Evolutionary conservation across 2,888 invertebrate genomes (phyloP).

Genomic region (Leptopterna dolabrata): DNA sequence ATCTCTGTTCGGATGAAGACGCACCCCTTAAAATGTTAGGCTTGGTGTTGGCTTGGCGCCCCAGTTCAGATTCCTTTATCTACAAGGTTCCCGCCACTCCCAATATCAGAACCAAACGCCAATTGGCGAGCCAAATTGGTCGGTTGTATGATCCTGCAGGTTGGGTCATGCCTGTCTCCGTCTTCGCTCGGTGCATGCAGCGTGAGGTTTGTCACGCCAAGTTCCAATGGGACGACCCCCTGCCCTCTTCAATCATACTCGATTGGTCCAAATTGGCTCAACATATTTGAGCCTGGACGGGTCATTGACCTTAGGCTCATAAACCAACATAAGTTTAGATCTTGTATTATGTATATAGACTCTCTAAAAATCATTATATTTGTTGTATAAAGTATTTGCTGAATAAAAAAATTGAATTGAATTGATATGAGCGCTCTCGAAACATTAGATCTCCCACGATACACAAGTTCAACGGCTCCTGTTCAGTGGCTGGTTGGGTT

Average conservation of each 20-base stretch:
- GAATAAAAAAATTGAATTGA: too few relatives aligned
- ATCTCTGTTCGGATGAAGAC: neutral
- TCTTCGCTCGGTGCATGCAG: neutral
- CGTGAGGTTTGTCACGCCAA: neutral
- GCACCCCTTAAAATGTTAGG: neutral
- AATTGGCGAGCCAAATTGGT: constrained; percentile 12
- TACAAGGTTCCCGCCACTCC: neutral
- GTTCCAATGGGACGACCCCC: constrained; percentile 11
- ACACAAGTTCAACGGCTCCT: neutral
- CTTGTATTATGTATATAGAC: too few relatives aligned
- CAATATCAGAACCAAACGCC: neutral
- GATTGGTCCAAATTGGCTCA: neutral
- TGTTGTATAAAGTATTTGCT: too few relatives aligned
- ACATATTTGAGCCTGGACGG: too few relatives aligned
- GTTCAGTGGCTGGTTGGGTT: constrained; percentile 16
- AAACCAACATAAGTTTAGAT: too few relatives aligned
- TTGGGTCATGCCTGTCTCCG: constrained; percentile 10
- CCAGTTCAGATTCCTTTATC: neutral
- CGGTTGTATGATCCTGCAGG: constrained; percentile 9
- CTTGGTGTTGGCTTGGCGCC: neutral
- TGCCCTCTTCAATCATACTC: neutral
- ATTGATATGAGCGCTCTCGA: neutral
- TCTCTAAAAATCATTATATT: too few relatives aligned
- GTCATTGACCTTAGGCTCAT: too few relatives aligned
- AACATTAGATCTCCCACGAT: neutral